phyloP scores from a whole-genome alignment of 2,113 vertebrate genomes.

The Columbina picui region DNA sequence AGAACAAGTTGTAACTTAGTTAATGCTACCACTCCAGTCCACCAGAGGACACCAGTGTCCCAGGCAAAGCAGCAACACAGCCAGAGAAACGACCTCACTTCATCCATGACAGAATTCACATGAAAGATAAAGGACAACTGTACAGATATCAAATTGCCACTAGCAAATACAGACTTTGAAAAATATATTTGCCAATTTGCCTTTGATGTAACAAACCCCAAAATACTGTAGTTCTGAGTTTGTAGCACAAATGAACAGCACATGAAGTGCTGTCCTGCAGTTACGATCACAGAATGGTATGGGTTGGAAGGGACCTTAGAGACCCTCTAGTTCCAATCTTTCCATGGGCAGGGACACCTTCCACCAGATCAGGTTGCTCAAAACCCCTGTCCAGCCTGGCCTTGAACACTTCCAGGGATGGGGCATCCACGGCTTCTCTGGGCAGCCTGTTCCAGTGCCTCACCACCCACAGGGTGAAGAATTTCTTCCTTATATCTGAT shows the following conservation, averaged over 20 bases:
- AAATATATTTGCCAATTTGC: not conserved
- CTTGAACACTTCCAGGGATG: too few species aligned
- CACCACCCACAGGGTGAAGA: too few species aligned
- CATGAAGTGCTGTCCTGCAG: not conserved
- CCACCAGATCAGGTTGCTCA: too few species aligned
- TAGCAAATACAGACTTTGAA: not conserved
- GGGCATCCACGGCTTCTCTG: too few species aligned
- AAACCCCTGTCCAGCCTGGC: too few species aligned
- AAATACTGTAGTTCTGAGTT: not conserved
- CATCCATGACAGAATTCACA: not conserved
- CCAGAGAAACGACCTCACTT: not conserved
- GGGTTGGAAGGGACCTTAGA: too few species aligned
- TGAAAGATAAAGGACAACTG: not conserved
- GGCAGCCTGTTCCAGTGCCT: too few species aligned
- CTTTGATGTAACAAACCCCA: not conserved
- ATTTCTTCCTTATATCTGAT: too few species aligned
- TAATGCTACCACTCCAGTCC: not conserved
- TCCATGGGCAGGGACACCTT: too few species aligned
- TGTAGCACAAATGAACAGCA: not conserved
- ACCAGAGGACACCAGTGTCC: conserved; percentile 53
- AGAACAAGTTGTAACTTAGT: not conserved
- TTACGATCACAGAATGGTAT: not conserved
- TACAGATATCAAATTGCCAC: not conserved
- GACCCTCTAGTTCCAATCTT: too few species aligned
- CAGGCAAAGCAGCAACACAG: not conserved